These are phyloP conservation scores for Hyperoodon ampullatus DNA, from an alignment of 2,113 vertebrate species.

Conservation along the genomic window DNA sequence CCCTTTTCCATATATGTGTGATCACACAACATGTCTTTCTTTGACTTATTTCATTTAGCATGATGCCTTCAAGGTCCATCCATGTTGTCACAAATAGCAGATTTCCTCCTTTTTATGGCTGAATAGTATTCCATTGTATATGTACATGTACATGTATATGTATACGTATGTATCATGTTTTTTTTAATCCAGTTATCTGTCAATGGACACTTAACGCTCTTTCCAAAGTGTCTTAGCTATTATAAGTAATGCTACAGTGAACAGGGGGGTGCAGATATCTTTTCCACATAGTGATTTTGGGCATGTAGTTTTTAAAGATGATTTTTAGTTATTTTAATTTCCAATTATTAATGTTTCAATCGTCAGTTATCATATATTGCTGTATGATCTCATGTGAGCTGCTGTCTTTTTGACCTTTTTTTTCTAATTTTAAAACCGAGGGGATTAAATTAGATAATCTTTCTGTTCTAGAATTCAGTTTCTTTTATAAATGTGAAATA, in stretches of 20 bases:
- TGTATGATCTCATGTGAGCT: neutral
- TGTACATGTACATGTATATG: neutral
- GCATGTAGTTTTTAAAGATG: neutral
- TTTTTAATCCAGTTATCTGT: neutral
- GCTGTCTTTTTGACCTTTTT: neutral
- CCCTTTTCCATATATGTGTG: neutral
- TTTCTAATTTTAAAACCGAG: constrained; percentile 24
- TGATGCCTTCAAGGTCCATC: neutral
- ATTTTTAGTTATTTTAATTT: constrained; percentile 42
- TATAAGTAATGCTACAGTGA: neutral
- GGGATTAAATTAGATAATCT: neutral
- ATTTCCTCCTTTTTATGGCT: neutral
- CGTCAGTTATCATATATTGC: neutral
- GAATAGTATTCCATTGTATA: neutral
- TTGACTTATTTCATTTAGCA: neutral
- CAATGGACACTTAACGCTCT: neutral
- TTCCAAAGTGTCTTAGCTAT: neutral
- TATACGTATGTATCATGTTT: neutral
- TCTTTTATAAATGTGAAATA: neutral
- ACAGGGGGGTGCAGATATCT: neutral
- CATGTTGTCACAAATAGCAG: neutral
- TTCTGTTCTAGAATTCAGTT: constrained; percentile 30
- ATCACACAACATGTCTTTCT: neutral
- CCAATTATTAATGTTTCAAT: neutral
- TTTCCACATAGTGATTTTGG: neutral